phyloP scores from a whole-genome alignment of 2,113 vertebrate genomes.

The Cebidichthys violaceus region DNA sequence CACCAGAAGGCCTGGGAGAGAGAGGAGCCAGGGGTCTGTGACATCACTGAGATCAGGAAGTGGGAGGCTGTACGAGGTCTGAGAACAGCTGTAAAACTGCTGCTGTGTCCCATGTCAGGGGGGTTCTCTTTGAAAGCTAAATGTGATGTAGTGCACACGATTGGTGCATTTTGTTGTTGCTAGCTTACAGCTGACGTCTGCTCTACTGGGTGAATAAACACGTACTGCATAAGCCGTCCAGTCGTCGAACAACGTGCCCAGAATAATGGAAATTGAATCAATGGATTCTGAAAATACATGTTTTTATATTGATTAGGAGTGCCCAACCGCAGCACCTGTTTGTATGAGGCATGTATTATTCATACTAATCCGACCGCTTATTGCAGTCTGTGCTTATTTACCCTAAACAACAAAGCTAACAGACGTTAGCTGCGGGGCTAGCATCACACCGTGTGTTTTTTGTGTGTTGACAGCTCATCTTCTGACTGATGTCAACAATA shows the following conservation, averaged over 20 bases:
- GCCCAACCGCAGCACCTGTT: not conserved
- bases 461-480: conserved; percentile 10
- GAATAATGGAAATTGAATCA: not conserved
- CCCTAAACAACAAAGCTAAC: conserved; percentile 11
- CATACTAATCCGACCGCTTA: not conserved
- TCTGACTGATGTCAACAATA: not conserved
- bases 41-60: conserved; percentile 36
- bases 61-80: not conserved
- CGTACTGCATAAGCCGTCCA: not conserved
- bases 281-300: not conserved
- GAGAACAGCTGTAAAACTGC: not conserved
- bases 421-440: conserved; percentile 9
- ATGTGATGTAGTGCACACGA: not conserved
- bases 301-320: not conserved
- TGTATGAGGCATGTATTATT: not conserved
- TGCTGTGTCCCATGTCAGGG: conserved; percentile 5
- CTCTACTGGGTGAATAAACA: not conserved
- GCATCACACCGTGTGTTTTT: not conserved
- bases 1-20: conserved; percentile 27
- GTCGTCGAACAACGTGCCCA: not conserved
- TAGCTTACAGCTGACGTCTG: not conserved
- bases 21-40: conserved; percentile 22
- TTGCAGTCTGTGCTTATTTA: conserved; percentile 4
- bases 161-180: not conserved
- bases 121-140: conserved; percentile 1